These are phyloP conservation scores for Pelagia noctiluca DNA, from an alignment of 30 jellyfish, hydroid and myxozoan genomes.

Conservation along the genomic window DNA sequence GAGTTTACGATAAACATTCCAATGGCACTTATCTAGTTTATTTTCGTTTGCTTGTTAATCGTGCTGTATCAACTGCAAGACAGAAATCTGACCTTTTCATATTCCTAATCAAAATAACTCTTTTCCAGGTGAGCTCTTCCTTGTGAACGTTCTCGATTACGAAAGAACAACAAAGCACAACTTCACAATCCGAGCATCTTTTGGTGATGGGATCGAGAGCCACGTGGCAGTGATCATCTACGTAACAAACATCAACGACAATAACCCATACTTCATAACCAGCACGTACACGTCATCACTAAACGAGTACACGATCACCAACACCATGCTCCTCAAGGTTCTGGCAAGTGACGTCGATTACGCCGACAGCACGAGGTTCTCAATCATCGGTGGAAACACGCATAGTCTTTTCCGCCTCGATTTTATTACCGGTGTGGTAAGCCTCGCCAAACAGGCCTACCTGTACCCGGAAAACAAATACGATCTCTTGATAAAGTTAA, in stretches of 20 bases:
- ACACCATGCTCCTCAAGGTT: constrained; percentile 66
- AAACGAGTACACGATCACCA: constrained; percentile 78
- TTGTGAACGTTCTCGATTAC: constrained; percentile 65
- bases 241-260: constrained; percentile 76
- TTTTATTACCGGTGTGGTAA: constrained; percentile 63
- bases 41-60: too few relatives aligned
- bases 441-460: constrained; percentile 53
- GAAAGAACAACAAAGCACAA: constrained; percentile 50
- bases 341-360: constrained; percentile 76
- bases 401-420: constrained; percentile 63
- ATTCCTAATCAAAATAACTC: background rate
- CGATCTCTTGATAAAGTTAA: constrained; percentile 24
- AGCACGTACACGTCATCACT: constrained; percentile 25
- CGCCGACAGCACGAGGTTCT: constrained; percentile 33
- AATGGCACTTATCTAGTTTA: too few relatives aligned
- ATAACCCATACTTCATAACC: constrained; percentile 53
- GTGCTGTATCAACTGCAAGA: too few relatives aligned
- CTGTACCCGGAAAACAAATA: constrained; percentile 42
- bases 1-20: too few relatives aligned
- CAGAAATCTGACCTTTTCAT: too few relatives aligned
- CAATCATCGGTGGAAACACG: constrained; percentile 77
- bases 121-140: constrained; percentile 60
- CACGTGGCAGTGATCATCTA: constrained; percentile 52
- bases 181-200: constrained; percentile 82
- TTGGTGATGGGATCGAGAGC: constrained; percentile 61